Base-by-base conservation (phyloP, 2,888 invertebrate species). In the Stegophylla sp. region DNA sequence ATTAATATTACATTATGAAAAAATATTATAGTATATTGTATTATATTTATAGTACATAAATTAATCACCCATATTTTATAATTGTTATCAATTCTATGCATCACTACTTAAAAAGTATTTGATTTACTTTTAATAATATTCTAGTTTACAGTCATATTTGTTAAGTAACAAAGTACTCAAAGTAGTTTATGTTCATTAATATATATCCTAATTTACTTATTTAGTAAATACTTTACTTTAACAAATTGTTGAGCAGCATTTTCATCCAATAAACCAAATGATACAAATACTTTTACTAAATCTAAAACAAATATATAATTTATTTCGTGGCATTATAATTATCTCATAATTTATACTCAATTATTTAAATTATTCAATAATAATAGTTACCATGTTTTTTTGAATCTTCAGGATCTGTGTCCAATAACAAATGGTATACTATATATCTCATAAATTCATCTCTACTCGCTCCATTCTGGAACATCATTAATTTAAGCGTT, bases 261-360 rank as follows among this genome's bases (percentile, higher is more conserved):
- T 48, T 71, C 61, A 26, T 51, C n/a, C 41, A 79, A 71, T 17
- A 79, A 23, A 10, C 79, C 79, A 61, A 79, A 79, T 51, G 53
- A 23, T 9, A 71, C 51, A 41, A 79, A 71, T 71, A 79, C 34
- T 23, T 61, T 23, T 51, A 61, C 61, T 41, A 79, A 63, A 71
- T 63, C 79, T 79, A 61, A 23, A 76, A 41, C 12, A 66, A 43
- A 64, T 64, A 10, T 15, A 17, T 17, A 28, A 1, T 4, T 56
- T 1, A 9, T 61, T 17, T 28, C 1, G 41, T 64, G 0, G 15
- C 13, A n/a, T n/a, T 4, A 26, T 59, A 28, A 9, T 23, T 59
- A 28, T 26, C 12, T 4, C 7, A 4, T 66, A 66, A 12, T 15
- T 41, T 10, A 51, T 28, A 23, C 34, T 51, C 41, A 51, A n/a